These are phyloP conservation scores for Odontamblyopus rebecca DNA, from an alignment of 2,797 vertebrate genomes.

Conservation along the genomic window DNA sequence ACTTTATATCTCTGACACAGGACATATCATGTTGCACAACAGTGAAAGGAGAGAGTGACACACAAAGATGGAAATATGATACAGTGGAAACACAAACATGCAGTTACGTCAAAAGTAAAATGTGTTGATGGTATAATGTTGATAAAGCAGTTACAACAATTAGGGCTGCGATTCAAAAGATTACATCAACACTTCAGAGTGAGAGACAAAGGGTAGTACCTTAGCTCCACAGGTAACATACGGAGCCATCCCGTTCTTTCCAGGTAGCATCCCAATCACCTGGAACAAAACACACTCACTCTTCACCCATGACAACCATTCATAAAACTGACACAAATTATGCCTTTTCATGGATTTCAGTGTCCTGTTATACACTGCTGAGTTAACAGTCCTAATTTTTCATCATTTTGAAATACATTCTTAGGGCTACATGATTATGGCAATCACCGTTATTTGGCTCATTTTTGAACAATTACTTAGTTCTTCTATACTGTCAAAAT, in stretches of 20 bases:
- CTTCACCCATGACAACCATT: constrained; percentile 1
- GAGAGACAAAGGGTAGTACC: constrained; percentile 66
- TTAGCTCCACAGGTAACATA: constrained; percentile 78
- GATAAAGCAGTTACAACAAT: constrained; percentile 16
- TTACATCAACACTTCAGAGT: constrained; percentile 26
- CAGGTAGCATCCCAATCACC: constrained; percentile 79
- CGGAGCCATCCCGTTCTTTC: constrained; percentile 61
- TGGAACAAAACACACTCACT: constrained; percentile 35
- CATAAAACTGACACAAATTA: not conserved
- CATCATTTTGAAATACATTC: too few relatives aligned
- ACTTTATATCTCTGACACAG: constrained; percentile 74
- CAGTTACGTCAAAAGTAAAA: constrained; percentile 12
- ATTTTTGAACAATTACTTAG: too few relatives aligned
- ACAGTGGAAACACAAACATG: constrained; percentile 15
- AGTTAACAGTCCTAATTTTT: not conserved
- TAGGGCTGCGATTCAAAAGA: constrained; percentile 34
- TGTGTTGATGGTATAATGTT: constrained; percentile 20
- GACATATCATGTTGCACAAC: constrained; percentile 35
- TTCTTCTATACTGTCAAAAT: too few relatives aligned
- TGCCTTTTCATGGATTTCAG: not conserved
- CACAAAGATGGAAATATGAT: constrained; percentile 35
- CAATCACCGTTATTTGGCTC: too few relatives aligned
- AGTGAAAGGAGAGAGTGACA: constrained; percentile 25
- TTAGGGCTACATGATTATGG: too few relatives aligned
- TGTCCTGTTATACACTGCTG: too few relatives aligned